Evolutionary conservation across 2,888 invertebrate genomes (phyloP).

Genomic region (Cecidostiba fungosa): DNA sequence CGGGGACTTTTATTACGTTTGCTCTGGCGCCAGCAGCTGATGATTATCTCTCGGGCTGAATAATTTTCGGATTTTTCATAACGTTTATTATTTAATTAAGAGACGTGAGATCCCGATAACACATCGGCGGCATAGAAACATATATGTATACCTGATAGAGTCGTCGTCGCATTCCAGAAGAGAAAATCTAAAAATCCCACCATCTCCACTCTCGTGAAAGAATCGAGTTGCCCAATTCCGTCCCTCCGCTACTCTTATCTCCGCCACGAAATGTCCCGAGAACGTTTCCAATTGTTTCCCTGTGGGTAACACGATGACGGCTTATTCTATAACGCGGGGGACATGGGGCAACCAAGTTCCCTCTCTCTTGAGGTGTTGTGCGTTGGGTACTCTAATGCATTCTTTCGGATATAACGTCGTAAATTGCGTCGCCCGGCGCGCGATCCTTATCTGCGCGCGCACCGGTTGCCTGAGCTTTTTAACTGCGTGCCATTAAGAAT

Average conservation of each 20-base stretch:
- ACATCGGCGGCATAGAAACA: no score
- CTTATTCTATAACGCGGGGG: constrained; percentile 42
- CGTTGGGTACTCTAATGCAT: constrained; percentile 47
- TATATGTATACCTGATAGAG: not conserved
- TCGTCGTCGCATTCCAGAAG: not conserved
- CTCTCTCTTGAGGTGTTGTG: constrained; percentile 2
- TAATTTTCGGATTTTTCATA: not conserved
- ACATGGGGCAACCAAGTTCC: constrained; percentile 29
- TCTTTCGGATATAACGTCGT: constrained; percentile 54
- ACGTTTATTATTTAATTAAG: not conserved
- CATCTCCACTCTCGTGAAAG: constrained; percentile 38
- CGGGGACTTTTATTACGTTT: not conserved
- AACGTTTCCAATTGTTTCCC: constrained; percentile 55
- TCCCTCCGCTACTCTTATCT: constrained; percentile 35
- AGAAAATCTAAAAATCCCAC: not conserved
- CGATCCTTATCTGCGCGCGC: constrained; percentile 49
- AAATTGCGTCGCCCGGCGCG: constrained; percentile 40
- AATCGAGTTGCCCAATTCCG: constrained; percentile 57
- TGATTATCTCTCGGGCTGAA: not conserved
- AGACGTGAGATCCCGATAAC: not conserved
- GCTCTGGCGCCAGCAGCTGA: not conserved
- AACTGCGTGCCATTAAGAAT: constrained; percentile 48
- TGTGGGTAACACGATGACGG: constrained; percentile 44
- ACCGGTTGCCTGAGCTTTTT: constrained; percentile 39
- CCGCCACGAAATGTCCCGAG: constrained; percentile 44